Percentiles rank a stretch among this genome's conserved stretches.
These are phyloP conservation scores for Dasypus novemcinctus DNA, from an alignment of 2,113 vertebrate species.

Conservation along the genomic window DNA sequence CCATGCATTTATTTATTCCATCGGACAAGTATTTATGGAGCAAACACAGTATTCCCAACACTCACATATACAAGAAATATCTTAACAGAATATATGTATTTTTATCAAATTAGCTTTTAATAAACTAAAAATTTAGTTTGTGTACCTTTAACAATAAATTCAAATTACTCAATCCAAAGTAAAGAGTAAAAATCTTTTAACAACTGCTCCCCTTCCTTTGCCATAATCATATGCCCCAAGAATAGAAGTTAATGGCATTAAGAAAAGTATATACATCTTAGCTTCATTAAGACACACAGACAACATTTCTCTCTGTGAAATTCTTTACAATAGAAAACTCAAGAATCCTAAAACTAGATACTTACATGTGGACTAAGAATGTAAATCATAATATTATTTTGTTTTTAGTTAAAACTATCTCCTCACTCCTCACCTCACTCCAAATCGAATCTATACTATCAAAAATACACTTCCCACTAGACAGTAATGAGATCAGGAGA, in stretches of 20 bases:
- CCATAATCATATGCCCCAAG: not conserved
- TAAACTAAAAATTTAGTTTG: not conserved
- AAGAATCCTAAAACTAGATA: not conserved
- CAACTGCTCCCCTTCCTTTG: not conserved
- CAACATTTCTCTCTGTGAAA: slow-evolving; percentile 3
- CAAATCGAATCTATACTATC: not conserved
- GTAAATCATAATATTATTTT: slow-evolving; percentile 9
- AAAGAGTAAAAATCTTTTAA: slow-evolving; percentile 27
- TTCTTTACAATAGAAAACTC: slow-evolving; percentile 10
- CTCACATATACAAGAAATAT: not conserved
- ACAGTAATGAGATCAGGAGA: not conserved
- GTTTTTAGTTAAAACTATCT: slow-evolving; percentile 22
- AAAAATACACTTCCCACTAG: not conserved
- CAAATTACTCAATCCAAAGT: not conserved
- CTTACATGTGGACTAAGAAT: not conserved
- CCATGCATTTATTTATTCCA: slow-evolving; percentile 13
- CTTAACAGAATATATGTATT: not conserved
- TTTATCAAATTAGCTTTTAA: not conserved
- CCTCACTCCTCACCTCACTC: not conserved
- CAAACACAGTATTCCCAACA: not conserved
- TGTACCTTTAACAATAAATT: not conserved
- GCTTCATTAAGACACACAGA: not conserved
- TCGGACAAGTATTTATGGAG: slow-evolving; percentile 27
- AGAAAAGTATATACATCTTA: not conserved
- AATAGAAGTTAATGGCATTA: not conserved